Evolutionary conservation across 2,113 vertebrate species (phyloP).

Genomic region (Condylura cristata): DNA sequence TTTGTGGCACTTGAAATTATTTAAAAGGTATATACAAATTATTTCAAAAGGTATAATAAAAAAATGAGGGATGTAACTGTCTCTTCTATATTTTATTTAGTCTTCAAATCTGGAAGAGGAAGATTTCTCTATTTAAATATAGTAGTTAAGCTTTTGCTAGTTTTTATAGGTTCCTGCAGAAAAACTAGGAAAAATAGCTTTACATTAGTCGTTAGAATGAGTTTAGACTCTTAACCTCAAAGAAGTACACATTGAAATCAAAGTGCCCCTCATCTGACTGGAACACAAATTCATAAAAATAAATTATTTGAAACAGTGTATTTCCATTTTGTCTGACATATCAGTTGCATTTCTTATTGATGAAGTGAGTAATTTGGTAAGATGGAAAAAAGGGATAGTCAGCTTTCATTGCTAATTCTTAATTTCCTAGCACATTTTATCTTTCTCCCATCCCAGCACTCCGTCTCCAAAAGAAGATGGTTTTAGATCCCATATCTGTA

Average conservation of each 20-base stretch:
- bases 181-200: conserved; percentile 40
- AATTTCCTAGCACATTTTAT: conserved; percentile 56
- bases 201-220: conserved; percentile 30
- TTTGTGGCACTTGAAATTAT: conserved; percentile 73
- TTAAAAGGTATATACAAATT: conserved; percentile 77
- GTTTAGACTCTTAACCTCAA: conserved; percentile 49
- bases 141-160: conserved; percentile 52
- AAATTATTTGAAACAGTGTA: conserved; percentile 41
- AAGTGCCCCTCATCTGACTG: conserved; percentile 25
- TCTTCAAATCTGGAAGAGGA: conserved; percentile 67
- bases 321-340: not conserved
- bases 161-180: conserved; percentile 59
- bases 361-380: conserved; percentile 60
- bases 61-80: conserved; percentile 59
- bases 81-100: conserved; percentile 70
- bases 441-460: conserved; percentile 60
- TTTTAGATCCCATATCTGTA: conserved; percentile 64
- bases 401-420: conserved; percentile 64
- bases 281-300: conserved; percentile 65
- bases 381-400: conserved; percentile 65
- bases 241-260: conserved; percentile 23
- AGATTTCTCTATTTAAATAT: conserved; percentile 63
- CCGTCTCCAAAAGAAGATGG: conserved; percentile 60
- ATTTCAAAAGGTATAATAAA: conserved; percentile 75
- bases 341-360: conserved; percentile 72